phyloP scores from a whole-genome alignment of 2,797 vertebrate genomes.

The Chromobotia macracanthus region DNA sequence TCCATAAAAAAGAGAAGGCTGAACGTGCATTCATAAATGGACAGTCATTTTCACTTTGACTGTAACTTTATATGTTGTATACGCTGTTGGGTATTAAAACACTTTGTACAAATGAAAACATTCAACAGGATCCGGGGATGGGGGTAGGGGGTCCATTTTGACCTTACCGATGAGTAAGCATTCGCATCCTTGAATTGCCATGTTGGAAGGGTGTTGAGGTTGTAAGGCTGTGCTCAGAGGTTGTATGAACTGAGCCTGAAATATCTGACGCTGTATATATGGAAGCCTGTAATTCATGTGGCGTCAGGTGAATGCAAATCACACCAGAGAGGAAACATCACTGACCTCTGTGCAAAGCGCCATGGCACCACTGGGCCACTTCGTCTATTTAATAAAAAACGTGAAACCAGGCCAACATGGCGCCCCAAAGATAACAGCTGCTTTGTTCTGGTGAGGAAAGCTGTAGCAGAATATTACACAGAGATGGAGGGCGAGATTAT shows the following conservation, averaged over 20 bases:
- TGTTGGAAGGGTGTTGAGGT: not conserved
- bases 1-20: no score
- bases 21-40: no score
- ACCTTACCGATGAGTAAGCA: conserved; percentile 17
- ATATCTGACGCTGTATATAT: not conserved
- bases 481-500: conserved; percentile 49
- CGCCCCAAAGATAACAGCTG: conserved; percentile 60
- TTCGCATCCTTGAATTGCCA: not conserved
- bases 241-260: not conserved
- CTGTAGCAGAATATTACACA: conserved; percentile 39
- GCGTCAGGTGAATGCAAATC: conserved; percentile 1
- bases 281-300: not conserved
- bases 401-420: conserved; percentile 65
- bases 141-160: conserved; percentile 37
- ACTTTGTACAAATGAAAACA: conserved; percentile 2
- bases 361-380: conserved; percentile 18
- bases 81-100: not conserved
- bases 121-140: conserved; percentile 36
- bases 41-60: no score
- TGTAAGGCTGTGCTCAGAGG: not conserved
- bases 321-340: not conserved
- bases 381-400: conserved; percentile 37
- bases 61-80: not conserved
- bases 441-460: conserved; percentile 55
- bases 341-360: conserved; percentile 5